Conservation (phyloP, 2,797 vertebrate species). For the Rhyacichthys aspro region DNA sequence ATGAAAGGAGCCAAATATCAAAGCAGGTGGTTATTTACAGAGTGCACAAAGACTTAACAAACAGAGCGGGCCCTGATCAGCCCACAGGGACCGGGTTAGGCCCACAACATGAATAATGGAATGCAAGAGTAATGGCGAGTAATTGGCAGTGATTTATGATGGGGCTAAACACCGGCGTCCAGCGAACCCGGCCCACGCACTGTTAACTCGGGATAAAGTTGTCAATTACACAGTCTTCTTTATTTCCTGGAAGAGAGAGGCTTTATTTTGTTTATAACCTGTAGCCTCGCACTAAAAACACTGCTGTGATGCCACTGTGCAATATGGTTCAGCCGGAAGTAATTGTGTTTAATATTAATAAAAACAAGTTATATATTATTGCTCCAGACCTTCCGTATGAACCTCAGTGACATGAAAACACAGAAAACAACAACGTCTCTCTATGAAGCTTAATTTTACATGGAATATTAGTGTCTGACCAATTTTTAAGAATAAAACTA, state of each 20-base stretch:
- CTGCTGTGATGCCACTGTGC: neutral
- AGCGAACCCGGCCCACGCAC: neutral
- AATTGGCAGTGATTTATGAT: slow-evolving; percentile 56
- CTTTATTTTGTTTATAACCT: neutral
- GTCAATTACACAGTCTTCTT: slow-evolving; percentile 8
- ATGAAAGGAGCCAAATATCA: slow-evolving; percentile 29
- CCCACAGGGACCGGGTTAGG: slow-evolving; percentile 35
- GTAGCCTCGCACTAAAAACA: no score
- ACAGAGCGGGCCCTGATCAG: slow-evolving; percentile 38
- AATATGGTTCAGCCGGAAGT: neutral
- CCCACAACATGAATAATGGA: slow-evolving; percentile 64
- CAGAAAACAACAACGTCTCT: no score
- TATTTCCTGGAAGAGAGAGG: no score
- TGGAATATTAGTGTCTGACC: no score
- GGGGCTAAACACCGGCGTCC: slow-evolving; percentile 1
- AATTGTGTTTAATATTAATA: no score
- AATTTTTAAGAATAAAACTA: no score
- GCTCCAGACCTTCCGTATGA: no score
- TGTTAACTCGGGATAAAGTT: slow-evolving; percentile 5
- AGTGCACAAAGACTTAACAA: slow-evolving; percentile 27
- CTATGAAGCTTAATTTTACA: no score
- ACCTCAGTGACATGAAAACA: no score
- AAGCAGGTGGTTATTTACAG: slow-evolving; percentile 52
- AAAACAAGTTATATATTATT: no score
- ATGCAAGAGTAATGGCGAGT: slow-evolving; percentile 8